Base-by-base conservation (phyloP, 1,140 invertebrate genomes). In the Bombus pascuorum region DNA sequence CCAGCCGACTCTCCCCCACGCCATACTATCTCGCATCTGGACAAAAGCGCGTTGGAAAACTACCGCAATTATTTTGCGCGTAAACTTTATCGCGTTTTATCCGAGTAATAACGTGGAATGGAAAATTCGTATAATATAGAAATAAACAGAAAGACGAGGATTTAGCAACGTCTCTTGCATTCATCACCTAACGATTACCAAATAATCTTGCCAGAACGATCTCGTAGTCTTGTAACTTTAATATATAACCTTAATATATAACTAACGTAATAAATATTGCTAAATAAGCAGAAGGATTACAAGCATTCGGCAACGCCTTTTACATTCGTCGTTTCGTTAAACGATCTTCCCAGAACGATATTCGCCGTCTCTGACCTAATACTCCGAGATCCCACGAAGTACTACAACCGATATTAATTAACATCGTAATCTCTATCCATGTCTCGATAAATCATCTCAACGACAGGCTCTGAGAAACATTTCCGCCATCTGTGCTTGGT, bases 1-100 rank as follows among this genome's bases (percentile, higher is more conserved):
- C 28, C 75, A 42, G 72, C 10, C 70, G 73, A 77, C 73, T 39
- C 81, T 77, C 86, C 82, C 68, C 73, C 83, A 77, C 47, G 47
- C 44, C 81, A 0, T 1, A 15, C 42, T 37, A 59, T 32, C 62
- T 28, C 66, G 39, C 10, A 22, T 53, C 18, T 47, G 86, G 66
- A 89, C 87, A 87, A 89, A 89, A 89, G 68, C 78, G 25, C n/a
- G 66, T 18, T 57, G 75, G 71, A 65, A 65, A 81, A 59, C 37
- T 22, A 44, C 28, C 42, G 37, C 39, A 44, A 59, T n/a, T 13
- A 44, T 18, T 25, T 37, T 13, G 28, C 25, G 13, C 25, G 37
- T 5, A 3, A 18, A 42, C 8, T 42, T 71, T 22, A 37, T 34
- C 34, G 12, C 15, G 15, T 8, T 66, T 22, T 9, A 18, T 3